These are phyloP conservation scores for Slavum lentiscoides DNA, from an alignment of 2,888 invertebrate genomes.

Conservation along the genomic window DNA sequence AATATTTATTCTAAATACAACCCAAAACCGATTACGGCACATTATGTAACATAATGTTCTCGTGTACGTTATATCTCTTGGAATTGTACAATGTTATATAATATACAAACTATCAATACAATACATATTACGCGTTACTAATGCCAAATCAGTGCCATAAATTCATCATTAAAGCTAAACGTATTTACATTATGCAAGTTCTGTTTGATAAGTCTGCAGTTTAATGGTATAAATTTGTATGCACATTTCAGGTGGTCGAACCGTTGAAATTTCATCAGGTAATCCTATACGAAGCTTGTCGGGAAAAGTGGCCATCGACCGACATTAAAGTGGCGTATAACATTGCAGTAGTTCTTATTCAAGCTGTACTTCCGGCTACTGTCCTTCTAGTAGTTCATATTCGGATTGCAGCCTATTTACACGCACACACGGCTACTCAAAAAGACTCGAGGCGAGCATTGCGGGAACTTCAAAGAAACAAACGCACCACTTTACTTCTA, in stretches of 20 bases:
- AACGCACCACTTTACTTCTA: conserved; percentile 60
- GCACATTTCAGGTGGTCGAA: conserved; percentile 57
- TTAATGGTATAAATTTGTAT: background rate
- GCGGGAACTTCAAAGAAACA: conserved; percentile 58
- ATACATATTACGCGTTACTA: no score
- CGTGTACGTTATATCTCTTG: no score
- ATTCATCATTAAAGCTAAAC: no score
- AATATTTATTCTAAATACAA: no score
- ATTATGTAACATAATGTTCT: no score
- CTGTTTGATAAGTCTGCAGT: no score
- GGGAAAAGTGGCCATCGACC: conserved; percentile 60
- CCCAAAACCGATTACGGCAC: no score
- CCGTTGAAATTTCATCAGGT: conserved; percentile 57
- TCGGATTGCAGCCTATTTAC: conserved; percentile 57
- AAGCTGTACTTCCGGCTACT: conserved; percentile 65
- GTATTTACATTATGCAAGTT: no score
- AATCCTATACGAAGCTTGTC: conserved; percentile 60
- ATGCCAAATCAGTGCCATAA: no score
- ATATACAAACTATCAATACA: no score
- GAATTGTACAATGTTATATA: no score
- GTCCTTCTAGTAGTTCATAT: conserved; percentile 58
- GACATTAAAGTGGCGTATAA: conserved; percentile 76
- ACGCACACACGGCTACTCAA: conserved; percentile 57
- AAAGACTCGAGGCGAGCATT: conserved; percentile 57
- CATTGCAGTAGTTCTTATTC: conserved; percentile 82